Conservation (phyloP, 2,113 vertebrate species). For the Grus americana region DNA sequence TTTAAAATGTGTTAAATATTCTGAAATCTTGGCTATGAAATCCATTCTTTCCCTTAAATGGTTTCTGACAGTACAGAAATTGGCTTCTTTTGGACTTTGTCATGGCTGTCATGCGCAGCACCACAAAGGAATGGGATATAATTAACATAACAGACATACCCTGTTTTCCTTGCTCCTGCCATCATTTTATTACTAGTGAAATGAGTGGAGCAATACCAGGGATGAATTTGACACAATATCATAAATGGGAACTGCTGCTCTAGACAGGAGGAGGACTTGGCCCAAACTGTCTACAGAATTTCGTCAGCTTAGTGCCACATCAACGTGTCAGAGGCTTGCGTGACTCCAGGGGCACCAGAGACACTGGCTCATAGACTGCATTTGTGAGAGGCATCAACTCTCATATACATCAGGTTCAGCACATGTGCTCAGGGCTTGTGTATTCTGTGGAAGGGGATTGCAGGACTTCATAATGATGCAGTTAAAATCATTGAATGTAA, state of each 20-base stretch:
- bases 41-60: not conserved
- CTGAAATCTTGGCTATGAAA: slow-evolving; percentile 16
- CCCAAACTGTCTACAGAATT: not conserved
- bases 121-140: not conserved
- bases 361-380: not conserved
- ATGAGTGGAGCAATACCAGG: not conserved
- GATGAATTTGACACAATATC: not conserved
- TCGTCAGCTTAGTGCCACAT: not conserved
- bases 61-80: slow-evolving; percentile 30
- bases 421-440: not conserved
- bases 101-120: not conserved
- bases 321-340: not conserved
- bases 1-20: slow-evolving; percentile 21
- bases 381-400: not conserved
- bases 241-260: not conserved
- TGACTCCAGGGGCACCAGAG: not conserved
- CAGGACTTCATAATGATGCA: not conserved
- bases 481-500: not conserved
- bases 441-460: not conserved
- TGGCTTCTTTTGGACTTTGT: slow-evolving; percentile 4
- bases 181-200: not conserved
- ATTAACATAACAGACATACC: not conserved
- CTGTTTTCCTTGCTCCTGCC: not conserved
- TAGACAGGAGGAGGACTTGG: not conserved
- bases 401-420: not conserved